Evolutionary conservation across 2,888 invertebrate species (phyloP), one percentile per base, ranked within the genome.

Genomic region (Diplazon laetatorius): DNA sequence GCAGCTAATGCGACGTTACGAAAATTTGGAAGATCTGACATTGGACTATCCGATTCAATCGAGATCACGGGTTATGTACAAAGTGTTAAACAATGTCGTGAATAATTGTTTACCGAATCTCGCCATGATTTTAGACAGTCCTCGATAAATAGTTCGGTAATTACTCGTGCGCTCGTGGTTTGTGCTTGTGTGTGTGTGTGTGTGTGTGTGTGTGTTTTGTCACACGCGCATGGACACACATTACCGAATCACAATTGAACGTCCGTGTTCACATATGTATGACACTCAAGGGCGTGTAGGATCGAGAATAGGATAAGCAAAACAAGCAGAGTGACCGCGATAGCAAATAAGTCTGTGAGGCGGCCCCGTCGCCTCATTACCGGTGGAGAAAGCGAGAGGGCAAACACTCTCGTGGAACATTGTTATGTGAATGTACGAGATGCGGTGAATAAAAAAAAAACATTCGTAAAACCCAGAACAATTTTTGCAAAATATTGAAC

Each of bases 221-320:
- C 71, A 62, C 52, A 71, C 66, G 62, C 71, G 75, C 70, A 42
- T 66, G 62, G 62, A 75, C 59, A 37, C 4, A 30, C 30, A 30
- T 42, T 22, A 55, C 66, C 76, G 71, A 66, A 70, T 75, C 78
- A 75, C 55, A 62, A 78, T 78, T 62, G 60, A 55, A 39, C 62
- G 68, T 37, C 65, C 50, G 48, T 35, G 50, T 57, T 30, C n/a
- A n/a, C n/a, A 12, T 60, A 22, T 44, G 48, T 39, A 55, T 30
- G 30, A n/a, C 10, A 76, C 55, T 71, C 75, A 75, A 79, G 78
- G 78, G 78, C 78, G 78, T 79, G 75, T 75, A 35, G 25, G 1
- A 72, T 77, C 65, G 57, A 63, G 55, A 75, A 65, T 46, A 66
- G 39, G 50, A 75, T 55, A 71, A n/a, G n/a, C n/a, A n/a, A n/a